Base-by-base conservation (phyloP, 2,113 vertebrate genomes). In the Phainopepla nitens region DNA sequence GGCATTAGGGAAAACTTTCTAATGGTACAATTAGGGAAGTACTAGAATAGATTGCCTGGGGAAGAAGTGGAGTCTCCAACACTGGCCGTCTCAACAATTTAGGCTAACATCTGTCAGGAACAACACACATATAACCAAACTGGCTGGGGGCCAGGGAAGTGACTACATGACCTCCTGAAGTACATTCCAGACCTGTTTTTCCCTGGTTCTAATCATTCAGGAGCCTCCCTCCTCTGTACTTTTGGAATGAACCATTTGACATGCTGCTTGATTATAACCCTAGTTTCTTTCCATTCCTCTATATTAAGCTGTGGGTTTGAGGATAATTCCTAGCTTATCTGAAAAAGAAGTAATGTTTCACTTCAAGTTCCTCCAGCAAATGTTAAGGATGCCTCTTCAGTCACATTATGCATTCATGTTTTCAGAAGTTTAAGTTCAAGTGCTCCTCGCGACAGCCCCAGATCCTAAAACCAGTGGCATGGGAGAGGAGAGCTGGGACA, bases 1-100 rank as follows among this genome's bases (percentile, higher is more conserved):
- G 95, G 69, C 95, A 97, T 96, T 94, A 91, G 95, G 95, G 96
- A 96, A 96, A 95, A 96, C 86, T 92, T 95, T 89, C 93, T 91
- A 95, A 94, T 91, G 81, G 89, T 78, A 95, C 94, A 96, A 97
- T 94, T 97, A 97, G 89, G 80, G 89, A 90, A 95, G 76, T 45
- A 93, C 89, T 84, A 83, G 89, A 94, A 82, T 39, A 95, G 87
- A 95, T 91, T 93, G 95, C 95, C 95, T 94, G 94, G 93, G 95
- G 96, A 97, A 96, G 93, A 68, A 15, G 4, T 61, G 89, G 89
- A 96, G 72, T 68, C 93, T 91, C 87, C 81, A 61, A 27, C 93
- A 72, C 65, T 69, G 89, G 83, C 76, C 1, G 86, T 89, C 91
- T 92, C 89, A 81, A 82, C 89, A 83, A 89, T 92, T 95, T 73